These are phyloP conservation scores for Lordiphosa mommai DNA, from an alignment of 1,140 invertebrate genomes.

Conservation along the genomic window DNA sequence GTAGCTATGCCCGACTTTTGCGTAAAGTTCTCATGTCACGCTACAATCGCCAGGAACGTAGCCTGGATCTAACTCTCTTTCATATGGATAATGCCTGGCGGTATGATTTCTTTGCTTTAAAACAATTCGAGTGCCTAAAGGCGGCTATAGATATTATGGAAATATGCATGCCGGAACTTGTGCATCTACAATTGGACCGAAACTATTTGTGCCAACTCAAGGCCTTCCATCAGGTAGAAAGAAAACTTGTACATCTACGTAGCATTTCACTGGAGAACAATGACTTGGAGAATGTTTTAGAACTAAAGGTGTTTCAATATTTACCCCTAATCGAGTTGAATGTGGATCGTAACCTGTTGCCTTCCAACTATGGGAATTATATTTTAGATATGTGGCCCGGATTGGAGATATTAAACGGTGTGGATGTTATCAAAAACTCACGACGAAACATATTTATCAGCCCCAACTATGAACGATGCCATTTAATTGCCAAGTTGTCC, in stretches of 20 bases:
- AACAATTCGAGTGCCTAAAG: constrained; percentile 17
- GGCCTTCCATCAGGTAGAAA: constrained; percentile 19
- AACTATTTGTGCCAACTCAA: constrained; percentile 23
- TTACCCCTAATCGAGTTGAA: constrained; percentile 19
- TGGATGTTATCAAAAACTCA: too few relatives aligned
- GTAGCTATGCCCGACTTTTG: constrained; percentile 7
- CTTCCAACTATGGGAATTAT: constrained; percentile 18
- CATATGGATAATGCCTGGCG: constrained; percentile 15
- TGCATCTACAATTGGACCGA: constrained; percentile 22
- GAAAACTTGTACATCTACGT: constrained; percentile 8
- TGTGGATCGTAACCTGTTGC: constrained; percentile 21
- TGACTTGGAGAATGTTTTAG: background rate
- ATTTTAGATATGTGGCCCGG: constrained; percentile 15
- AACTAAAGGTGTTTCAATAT: constrained; percentile 10
- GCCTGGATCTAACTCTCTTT: constrained; percentile 27
- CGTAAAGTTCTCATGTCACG: constrained; percentile 13
- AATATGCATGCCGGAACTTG: constrained; percentile 18
- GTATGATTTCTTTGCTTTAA: constrained; percentile 28
- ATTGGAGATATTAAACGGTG: constrained; percentile 11
- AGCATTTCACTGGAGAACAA: constrained; percentile 33
- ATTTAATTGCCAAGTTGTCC: too few relatives aligned
- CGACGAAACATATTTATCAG: too few relatives aligned
- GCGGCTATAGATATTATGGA: constrained; percentile 16
- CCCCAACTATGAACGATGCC: too few relatives aligned
- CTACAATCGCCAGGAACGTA: constrained; percentile 2